Percentiles rank a stretch among this genome's conserved stretches.
phyloP scores from a whole-genome alignment of 1,140 invertebrate genomes.

The Chironomus striatipennis region DNA sequence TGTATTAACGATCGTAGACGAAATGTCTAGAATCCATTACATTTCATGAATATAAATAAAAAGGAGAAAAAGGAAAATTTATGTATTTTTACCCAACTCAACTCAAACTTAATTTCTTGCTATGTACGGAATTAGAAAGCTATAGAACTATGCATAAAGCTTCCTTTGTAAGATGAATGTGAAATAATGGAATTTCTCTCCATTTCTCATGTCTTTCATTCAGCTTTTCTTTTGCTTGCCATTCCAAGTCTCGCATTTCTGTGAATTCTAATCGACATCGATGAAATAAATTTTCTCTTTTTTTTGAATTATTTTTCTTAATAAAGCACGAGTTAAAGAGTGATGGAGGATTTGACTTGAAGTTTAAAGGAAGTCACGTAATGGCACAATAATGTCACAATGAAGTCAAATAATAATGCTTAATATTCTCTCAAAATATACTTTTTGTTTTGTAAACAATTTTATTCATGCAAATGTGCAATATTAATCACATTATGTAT shows the following conservation, averaged over 20 bases:
- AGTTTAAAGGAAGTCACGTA: too few relatives aligned
- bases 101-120: not conserved
- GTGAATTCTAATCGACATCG: not conserved
- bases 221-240: too few relatives aligned
- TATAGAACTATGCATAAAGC: constrained; percentile 4
- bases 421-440: too few relatives aligned
- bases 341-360: too few relatives aligned
- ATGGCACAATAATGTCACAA: too few relatives aligned
- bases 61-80: not conserved
- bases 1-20: not conserved
- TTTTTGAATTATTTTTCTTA: not conserved
- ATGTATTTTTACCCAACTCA: constrained; percentile 6
- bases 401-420: too few relatives aligned
- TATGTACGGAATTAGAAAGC: not conserved
- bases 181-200: not conserved
- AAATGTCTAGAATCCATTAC: constrained; percentile 12
- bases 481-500: too few relatives aligned
- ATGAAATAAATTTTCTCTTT: not conserved
- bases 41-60: constrained; percentile 15
- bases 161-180: not conserved
- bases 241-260: not conserved
- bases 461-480: too few relatives aligned
- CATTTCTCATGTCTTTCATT: too few relatives aligned
- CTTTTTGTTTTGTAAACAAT: too few relatives aligned
- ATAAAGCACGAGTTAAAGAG: too few relatives aligned